Evolutionary conservation across 2,888 invertebrate genomes (phyloP).

Genomic region (Aporophyla nigra): DNA sequence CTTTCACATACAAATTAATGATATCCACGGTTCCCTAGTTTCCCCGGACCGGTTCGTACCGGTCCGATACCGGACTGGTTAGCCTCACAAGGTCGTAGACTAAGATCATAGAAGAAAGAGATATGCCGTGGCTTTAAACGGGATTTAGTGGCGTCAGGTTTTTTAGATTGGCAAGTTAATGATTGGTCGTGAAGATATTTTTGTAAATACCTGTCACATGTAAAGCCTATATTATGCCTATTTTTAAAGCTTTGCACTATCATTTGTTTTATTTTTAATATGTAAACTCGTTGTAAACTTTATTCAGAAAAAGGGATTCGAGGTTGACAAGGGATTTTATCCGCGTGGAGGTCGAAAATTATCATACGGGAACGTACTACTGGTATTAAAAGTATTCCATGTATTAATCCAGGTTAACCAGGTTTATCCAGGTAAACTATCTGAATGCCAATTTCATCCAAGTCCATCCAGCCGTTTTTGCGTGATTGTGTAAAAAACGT

Average conservation of each 20-base stretch:
- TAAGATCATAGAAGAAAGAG: constrained; percentile 55
- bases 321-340: too few species aligned
- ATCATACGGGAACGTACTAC: too few species aligned
- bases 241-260: background rate
- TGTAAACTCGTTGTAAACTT: too few species aligned
- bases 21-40: constrained; percentile 69
- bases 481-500: too few species aligned
- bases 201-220: background rate
- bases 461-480: too few species aligned
- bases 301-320: too few species aligned
- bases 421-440: too few species aligned
- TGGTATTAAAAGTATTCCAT: too few species aligned
- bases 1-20: constrained; percentile 68
- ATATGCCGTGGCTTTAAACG: background rate
- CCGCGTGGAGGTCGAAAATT: too few species aligned
- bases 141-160: background rate
- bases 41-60: constrained; percentile 64
- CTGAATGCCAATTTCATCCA: too few species aligned
- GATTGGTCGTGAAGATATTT: background rate
- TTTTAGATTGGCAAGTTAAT: background rate
- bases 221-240: background rate
- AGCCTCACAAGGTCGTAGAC: constrained; percentile 69
- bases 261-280: too few species aligned
- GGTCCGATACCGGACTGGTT: constrained; percentile 56
- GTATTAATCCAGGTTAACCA: too few species aligned